Conservation (phyloP, 2,113 vertebrate genomes). For the Micronycteris hirsuta region DNA sequence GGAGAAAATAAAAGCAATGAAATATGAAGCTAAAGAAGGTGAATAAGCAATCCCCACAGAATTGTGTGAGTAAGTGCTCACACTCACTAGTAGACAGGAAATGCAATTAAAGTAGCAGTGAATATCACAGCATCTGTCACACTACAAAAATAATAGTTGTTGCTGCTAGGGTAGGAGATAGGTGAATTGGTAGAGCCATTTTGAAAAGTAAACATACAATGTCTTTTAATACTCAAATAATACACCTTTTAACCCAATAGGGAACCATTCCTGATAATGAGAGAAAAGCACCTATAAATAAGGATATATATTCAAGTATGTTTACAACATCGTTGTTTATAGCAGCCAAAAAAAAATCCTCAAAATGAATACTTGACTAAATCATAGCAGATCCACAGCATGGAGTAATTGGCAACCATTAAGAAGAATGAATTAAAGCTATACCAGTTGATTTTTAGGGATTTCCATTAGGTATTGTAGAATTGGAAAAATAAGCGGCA, state of each 20-base stretch:
- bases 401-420: not conserved
- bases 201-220: not conserved
- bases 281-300: not conserved
- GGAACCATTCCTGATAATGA: not conserved
- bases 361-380: constrained; percentile 2
- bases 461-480: not conserved
- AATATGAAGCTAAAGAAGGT: not conserved
- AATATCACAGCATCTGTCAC: not conserved
- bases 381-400: not conserved
- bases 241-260: not conserved
- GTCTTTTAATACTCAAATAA: not conserved
- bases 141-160: not conserved
- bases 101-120: not conserved
- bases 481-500: not conserved
- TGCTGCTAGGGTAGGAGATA: not conserved
- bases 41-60: not conserved
- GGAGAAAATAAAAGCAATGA: not conserved
- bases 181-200: not conserved
- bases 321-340: not conserved
- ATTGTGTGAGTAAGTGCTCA: not conserved
- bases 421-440: not conserved
- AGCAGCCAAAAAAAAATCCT: not conserved
- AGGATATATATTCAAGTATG: not conserved
- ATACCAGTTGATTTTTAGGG: not conserved
- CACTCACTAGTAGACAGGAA: not conserved